Base-by-base conservation (phyloP, 2,797 vertebrate species). In the Chaenodraco wilsoni region DNA sequence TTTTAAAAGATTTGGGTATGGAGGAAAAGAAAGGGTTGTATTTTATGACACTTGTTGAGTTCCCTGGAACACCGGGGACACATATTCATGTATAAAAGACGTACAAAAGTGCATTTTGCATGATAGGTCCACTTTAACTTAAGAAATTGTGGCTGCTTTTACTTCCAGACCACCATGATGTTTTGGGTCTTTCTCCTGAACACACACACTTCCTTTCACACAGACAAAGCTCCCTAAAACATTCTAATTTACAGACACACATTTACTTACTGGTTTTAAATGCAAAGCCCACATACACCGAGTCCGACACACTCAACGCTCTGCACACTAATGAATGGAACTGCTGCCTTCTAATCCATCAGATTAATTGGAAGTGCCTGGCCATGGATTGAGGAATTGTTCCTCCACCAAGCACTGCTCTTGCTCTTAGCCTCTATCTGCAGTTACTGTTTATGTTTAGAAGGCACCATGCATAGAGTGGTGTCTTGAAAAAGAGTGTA, bases 281-380 rank as follows among this genome's bases (percentile, higher is more conserved):
- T 69, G 43, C 69, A 71, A 65, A 66, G 59, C 45, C 45, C 76
- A 50, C 56, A 66, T 77, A 66, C 57, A 73, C 44, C 48, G 54
- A 69, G 78, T 71, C 80, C 58, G 48, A 56, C 70, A 56, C 78
- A 54, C 50, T 5, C 76, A 54, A 54, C 10, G 63, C 74, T 74
- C 59, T 33, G 70, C 79, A 81, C 89, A 79, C 72, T 91, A 92
- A 91, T 91, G 90, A 91, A 91, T 85, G 76, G 78, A 90, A 81
- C 49, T 37, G 70, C 84, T 84, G 70, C 72, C 57, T 88, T 89
- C 88, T 90, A 91, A 93, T 94, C 90, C 87, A 93, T 94, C 93
- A 94, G 91, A 91, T 93, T 90, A 93, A 93, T 94, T 93, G 91
- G 82, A 93, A 90, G 82, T 88, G 90, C 82, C 73, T 46, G 48